Base-by-base conservation (phyloP, 1,140 invertebrate genomes). In the Eupristina koningsbergeri region DNA sequence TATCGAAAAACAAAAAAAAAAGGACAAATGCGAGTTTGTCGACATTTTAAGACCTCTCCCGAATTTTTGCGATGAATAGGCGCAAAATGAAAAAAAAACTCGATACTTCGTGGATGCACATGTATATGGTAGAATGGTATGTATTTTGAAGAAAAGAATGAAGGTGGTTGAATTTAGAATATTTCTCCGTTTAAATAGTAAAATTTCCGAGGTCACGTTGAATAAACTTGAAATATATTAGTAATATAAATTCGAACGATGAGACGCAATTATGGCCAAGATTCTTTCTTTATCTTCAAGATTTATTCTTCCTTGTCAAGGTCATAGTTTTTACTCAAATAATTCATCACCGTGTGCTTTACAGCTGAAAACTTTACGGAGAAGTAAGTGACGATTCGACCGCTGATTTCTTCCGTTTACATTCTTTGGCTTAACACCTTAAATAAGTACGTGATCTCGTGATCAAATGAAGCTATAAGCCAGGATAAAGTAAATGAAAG, bases 401-500 rank as follows among this genome's bases (percentile, higher is more conserved):
- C 76, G 87, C 85, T 71, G 84, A 86, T 86, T 88, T 86, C 85
- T 86, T 85, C 74, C 85, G 81, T 86, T 87, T 84, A 83, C 75
- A 85, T 85, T 81, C 50, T 67, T 63, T 63, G 84, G 77, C 82
- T 85, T 85, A 77, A 83, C 81, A 73, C 53, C 29, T 85, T 77
- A 79, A 47, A n/a, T 45, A 26, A 26, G 22, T 58, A 58, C 53
- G 53, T 26, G 19, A 19, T 26, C 3, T 26, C 53, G n/a, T n/a
- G n/a, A n/a, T n/a, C 26, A 58, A 22, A 58, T 58, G 22, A 58
- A 26, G 26, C 53, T 58, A 58, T 22, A 26, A 22, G 22, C 34
- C 34, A 80, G 85, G 86, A 87, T 86, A 86, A 86, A 86, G 86
- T 86, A 87, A 87, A 85, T 86, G 86, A 87, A 86, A 88, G 86